phyloP scores from a whole-genome alignment of 2,888 invertebrate genomes.

The Aphidius colemani region DNA sequence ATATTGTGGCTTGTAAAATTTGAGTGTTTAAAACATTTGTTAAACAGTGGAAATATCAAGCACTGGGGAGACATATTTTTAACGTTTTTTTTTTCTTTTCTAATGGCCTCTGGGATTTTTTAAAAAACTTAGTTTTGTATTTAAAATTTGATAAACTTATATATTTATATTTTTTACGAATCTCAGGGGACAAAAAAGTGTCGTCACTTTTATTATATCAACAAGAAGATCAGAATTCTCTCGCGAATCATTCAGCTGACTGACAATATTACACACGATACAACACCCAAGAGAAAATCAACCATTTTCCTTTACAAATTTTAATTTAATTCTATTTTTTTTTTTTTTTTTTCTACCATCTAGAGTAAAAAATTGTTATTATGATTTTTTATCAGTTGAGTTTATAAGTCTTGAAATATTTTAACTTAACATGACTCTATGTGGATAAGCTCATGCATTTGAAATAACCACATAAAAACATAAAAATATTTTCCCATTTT shows the following conservation, averaged over 20 bases:
- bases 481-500: neutral
- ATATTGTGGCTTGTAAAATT: no score
- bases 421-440: slow-evolving; percentile 1
- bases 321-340: neutral
- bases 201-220: slow-evolving; percentile 30
- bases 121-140: neutral
- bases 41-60: no score
- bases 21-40: no score
- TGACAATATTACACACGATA: slow-evolving; percentile 33
- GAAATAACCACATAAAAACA: slow-evolving; percentile 1
- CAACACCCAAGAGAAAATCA: slow-evolving; percentile 40
- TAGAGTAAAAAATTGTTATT: slow-evolving; percentile 1
- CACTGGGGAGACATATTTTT: no score
- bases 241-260: slow-evolving; percentile 45
- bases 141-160: neutral
- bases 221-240: slow-evolving; percentile 45
- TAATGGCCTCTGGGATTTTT: slow-evolving; percentile 8
- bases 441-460: slow-evolving; percentile 22
- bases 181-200: slow-evolving; percentile 35
- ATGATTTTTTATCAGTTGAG: neutral
- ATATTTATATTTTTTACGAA: slow-evolving; percentile 5
- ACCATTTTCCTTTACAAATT: neutral
- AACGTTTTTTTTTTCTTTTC: neutral
- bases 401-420: slow-evolving; percentile 6
- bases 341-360: neutral